Evolutionary conservation across 35 echinoderm and acorn worm genomes (phyloP).

Genomic region (Eucidaris tribuloides): DNA sequence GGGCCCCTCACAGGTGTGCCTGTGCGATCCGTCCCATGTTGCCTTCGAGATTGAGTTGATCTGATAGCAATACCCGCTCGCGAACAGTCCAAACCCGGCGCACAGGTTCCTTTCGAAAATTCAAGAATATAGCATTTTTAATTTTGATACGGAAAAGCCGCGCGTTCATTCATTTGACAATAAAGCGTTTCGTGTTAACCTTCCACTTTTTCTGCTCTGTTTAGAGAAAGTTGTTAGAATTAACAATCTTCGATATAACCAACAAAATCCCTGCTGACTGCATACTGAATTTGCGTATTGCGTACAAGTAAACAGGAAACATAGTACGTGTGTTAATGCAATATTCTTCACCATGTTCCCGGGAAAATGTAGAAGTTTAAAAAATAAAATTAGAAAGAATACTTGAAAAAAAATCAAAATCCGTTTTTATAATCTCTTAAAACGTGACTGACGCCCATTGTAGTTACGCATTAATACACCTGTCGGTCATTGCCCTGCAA

Average conservation of each 20-base stretch:
- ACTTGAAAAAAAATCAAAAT: no score
- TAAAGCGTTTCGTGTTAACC: background rate
- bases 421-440: no score
- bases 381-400: no score
- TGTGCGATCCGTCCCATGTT: slow-evolving; percentile 73
- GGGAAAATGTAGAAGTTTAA: no score
- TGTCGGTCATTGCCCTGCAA: no score
- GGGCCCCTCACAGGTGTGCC: slow-evolving; percentile 80
- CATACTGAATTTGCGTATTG: background rate
- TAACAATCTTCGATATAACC: background rate
- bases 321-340: no score
- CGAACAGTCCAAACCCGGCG: slow-evolving; percentile 58
- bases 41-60: slow-evolving; percentile 41
- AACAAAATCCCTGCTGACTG: background rate
- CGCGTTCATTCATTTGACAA: background rate
- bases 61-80: slow-evolving; percentile 81
- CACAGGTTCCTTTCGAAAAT: slow-evolving; percentile 64
- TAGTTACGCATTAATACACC: no score
- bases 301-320: background rate
- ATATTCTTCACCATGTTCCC: no score
- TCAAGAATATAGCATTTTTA: background rate
- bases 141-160: background rate
- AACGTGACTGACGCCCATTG: no score
- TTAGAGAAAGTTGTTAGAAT: no score
- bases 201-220: background rate